Base-by-base conservation (phyloP, 2,888 invertebrate species). In the Andrena bicolor region DNA sequence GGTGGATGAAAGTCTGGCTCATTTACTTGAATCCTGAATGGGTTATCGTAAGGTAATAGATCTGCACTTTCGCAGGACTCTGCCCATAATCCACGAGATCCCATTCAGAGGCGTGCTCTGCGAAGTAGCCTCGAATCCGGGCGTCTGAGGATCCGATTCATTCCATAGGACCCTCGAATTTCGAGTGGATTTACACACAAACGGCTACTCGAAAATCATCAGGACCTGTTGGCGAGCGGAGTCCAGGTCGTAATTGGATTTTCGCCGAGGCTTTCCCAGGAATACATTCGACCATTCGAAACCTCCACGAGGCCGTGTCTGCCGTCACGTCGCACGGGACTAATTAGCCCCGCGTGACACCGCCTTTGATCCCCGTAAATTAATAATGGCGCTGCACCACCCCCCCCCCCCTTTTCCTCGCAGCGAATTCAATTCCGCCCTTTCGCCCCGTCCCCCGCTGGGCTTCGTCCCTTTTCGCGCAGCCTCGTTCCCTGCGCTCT, bases 321-420 rank as follows among this genome's bases (percentile, higher is more conserved):
- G 56, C 53, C 64, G 66, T 58, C 81, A 61, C 82, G 83, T 82
- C 74, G 72, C 83, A 53, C 69, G 61, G 69, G 71, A 78, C 83
- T 89, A 89, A 89, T 89, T 89, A 89, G 82, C 76, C 68, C 64
- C 77, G 83, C 77, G 85, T 85, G 83, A 84, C 83, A 74, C 76
- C 68, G 74, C 78, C 88, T 90, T 85, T 86, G 90, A 89, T 89
- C 85, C 77, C 71, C 28, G 75, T 84, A 90, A 89, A 89, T 89
- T 90, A 89, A 89, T 88, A 87, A 89, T 79, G 71, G 56, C 80
- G 56, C n/a, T 48, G 66, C 61, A 41, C 81, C 65, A 64, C 23
- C 8, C 30, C 75, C 30, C 23, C 8, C 30, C 75, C 30, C 75
- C 66, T 61, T 51, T 70, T 49, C 32, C 77, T 68, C 30, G 26